Evolutionary conservation across 2,888 invertebrate genomes (phyloP).

Genomic region (Cataglyphis altisquamis): DNA sequence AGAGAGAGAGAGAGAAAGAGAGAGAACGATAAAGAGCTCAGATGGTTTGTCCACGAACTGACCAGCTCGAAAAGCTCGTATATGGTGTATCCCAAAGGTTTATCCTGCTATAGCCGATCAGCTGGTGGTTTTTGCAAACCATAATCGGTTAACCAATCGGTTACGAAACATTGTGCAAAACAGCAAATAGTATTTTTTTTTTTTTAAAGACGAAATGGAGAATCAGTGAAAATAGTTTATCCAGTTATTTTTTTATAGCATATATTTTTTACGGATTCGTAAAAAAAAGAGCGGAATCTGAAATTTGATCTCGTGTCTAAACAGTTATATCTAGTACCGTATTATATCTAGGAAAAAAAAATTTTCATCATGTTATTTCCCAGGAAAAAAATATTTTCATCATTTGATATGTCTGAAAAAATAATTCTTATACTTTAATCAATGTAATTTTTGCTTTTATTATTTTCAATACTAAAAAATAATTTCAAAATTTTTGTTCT

Average conservation of each 20-base stretch:
- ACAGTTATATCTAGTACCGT: background rate
- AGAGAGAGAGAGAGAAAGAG: conserved; percentile 4
- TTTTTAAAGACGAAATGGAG: background rate
- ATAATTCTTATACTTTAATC: background rate
- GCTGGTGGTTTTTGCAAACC: conserved; percentile 53
- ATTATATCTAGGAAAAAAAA: background rate
- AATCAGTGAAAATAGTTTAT: background rate
- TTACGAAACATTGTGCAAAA: conserved; percentile 6
- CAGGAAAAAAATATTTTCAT: background rate
- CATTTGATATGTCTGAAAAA: background rate
- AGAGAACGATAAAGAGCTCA: conserved; percentile 67
- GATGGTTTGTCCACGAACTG: conserved; percentile 59
- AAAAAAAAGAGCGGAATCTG: background rate
- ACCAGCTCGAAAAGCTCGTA: conserved; percentile 57
- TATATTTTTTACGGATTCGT: background rate
- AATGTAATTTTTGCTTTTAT: background rate
- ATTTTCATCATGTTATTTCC: background rate
- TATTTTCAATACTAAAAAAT: background rate
- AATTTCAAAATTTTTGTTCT: background rate
- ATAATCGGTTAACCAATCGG: conserved; percentile 58
- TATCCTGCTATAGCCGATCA: conserved; percentile 12
- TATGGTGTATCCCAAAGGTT: conserved; percentile 49
- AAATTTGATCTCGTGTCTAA: background rate
- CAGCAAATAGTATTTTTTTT: background rate
- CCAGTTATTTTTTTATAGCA: background rate